Evolutionary conservation across 2,113 vertebrate species (phyloP).

Genomic region (Channa maculata): DNA sequence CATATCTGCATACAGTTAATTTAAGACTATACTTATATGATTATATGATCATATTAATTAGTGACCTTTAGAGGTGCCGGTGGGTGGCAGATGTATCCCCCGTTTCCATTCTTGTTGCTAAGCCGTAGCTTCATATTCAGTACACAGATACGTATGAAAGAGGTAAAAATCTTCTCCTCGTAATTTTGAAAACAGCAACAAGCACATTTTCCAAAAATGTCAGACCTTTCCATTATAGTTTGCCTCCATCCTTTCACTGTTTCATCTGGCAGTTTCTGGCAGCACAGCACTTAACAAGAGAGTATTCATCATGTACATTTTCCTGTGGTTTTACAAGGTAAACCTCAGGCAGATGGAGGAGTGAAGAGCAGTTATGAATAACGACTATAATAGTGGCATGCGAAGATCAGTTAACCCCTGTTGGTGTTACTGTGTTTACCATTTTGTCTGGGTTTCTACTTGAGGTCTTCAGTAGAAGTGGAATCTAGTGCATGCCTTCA

Average conservation of each 20-base stretch:
- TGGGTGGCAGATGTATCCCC: too few species aligned
- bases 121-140: not conserved
- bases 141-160: not conserved
- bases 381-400: constrained; percentile 62
- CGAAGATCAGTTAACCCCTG: constrained; percentile 56
- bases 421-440: constrained; percentile 47
- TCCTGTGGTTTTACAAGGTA: constrained; percentile 38
- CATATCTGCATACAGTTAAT: too few species aligned
- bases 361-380: constrained; percentile 45
- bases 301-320: constrained; percentile 31
- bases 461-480: constrained; percentile 34
- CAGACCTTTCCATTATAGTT: constrained; percentile 9
- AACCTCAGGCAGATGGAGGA: constrained; percentile 45
- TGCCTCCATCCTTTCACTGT: constrained; percentile 32
- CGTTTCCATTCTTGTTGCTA: too few species aligned
- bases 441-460: constrained; percentile 41
- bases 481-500: constrained; percentile 58
- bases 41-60: not conserved
- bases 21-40: too few species aligned
- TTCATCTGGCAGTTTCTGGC: constrained; percentile 78
- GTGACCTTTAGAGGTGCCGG: not conserved
- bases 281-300: constrained; percentile 62
- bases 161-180: not conserved
- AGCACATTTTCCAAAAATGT: not conserved
- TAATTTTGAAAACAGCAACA: not conserved